Evolutionary conservation across 2,113 vertebrate species (phyloP), one percentile per base, ranked within the genome.

Genomic region (Neopipo cinnamomea): DNA sequence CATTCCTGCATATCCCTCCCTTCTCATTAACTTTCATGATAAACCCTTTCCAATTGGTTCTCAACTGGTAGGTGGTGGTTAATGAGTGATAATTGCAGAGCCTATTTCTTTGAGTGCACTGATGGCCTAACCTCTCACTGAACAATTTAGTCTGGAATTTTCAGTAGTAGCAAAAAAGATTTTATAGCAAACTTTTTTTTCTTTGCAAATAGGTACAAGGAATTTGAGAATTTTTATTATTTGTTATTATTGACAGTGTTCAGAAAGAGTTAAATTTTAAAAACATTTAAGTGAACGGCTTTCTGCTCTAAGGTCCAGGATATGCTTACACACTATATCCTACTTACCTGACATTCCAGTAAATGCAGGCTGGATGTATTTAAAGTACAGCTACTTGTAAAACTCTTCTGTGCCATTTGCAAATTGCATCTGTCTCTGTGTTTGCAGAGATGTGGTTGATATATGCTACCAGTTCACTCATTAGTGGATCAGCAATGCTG

Each of bases 41-140:
- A 86, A 96, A 94, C 53, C 41, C 56, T 91, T 94, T 95, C 74
- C 90, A 93, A 73, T 92, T 82, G 84, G 85, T 91, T 97, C 35
- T 88, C 88, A 66, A 31, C 88, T 93, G 78, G 78, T 95, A 93
- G 88, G 77, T 95, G 66, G 77, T 87, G 66, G 92, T 96, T 97
- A 96, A 95, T 95, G 92, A 97, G 85, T 84, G 50, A 58, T 97
- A 96, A 96, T 72, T 94, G 53, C 85, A 88, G 85, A 88, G 37
- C 33, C 63, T 3, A 2, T 94, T 97, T 95, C 94, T 97, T 93
- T 93, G 89, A 95, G 65, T 70, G 49, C 46, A 35, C 21, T 56
- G 92, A 94, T 72, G 81, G 82, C 75, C 77, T 96, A 85, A 76
- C 4, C 2, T 88, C 85, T 96, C 72, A 28, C 79, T 56, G 97